Percentiles rank a stretch among this genome's conserved stretches.
Evolutionary conservation across 2,888 invertebrate species (phyloP).

Genomic region (Electrophaes corylata): DNA sequence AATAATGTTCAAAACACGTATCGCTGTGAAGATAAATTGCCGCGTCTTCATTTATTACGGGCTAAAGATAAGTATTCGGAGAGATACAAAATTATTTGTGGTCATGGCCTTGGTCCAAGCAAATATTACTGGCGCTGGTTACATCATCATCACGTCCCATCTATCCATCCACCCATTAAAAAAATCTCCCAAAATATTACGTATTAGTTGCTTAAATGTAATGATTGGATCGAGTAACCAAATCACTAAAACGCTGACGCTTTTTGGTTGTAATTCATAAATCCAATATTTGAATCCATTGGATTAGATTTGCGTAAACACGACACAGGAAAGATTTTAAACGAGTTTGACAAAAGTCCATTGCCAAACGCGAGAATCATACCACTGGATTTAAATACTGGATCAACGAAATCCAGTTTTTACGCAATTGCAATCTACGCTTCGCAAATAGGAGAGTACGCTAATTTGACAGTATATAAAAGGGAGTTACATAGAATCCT

Average conservation of each 20-base stretch:
- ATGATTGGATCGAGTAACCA: slow-evolving; percentile 36
- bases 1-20: slow-evolving; percentile 11
- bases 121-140: slow-evolving; percentile 28
- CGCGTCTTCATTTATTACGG: slow-evolving; percentile 13
- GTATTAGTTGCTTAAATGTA: slow-evolving; percentile 8
- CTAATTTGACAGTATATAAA: slow-evolving; percentile 67
- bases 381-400: not conserved
- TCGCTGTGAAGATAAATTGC: slow-evolving; percentile 15
- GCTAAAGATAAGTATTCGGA: slow-evolving; percentile 17
- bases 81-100: slow-evolving; percentile 26
- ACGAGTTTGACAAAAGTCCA: not conserved
- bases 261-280: not conserved
- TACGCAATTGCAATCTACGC: slow-evolving; percentile 75
- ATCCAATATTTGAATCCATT: slow-evolving; percentile 3
- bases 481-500: slow-evolving; percentile 66
- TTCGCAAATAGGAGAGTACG: slow-evolving; percentile 70
- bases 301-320: not conserved
- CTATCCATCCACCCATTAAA: slow-evolving; percentile 21
- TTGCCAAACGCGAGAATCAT: not conserved
- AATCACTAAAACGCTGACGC: slow-evolving; percentile 45
- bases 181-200: not conserved
- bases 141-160: slow-evolving; percentile 26
- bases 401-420: slow-evolving; percentile 28
- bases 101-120: slow-evolving; percentile 31
- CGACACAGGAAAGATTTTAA: not conserved